phyloP scores from a whole-genome alignment of 2,888 invertebrate genomes.

The Endomychus coccineus region DNA sequence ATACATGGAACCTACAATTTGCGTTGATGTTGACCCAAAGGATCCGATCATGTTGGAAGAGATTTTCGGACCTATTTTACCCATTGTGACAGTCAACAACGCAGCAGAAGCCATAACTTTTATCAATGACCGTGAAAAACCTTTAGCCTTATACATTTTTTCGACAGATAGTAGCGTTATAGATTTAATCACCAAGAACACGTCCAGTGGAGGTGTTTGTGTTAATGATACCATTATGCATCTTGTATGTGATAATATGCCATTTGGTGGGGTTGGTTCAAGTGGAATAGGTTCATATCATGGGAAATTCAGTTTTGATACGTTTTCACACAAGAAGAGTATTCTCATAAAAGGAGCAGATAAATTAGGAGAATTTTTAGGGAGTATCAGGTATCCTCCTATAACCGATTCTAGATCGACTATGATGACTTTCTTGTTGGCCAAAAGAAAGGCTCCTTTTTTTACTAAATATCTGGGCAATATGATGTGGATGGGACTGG shows the following conservation, averaged over 20 bases:
- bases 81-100: conserved; percentile 74
- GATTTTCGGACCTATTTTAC: conserved; percentile 95
- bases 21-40: conserved; percentile 61
- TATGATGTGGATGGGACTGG: no score
- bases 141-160: conserved; percentile 85
- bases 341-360: conserved; percentile 66
- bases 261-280: conserved; percentile 93
- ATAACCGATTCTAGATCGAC: conserved; percentile 68
- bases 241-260: conserved; percentile 75
- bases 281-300: conserved; percentile 95
- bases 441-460: conserved; percentile 41
- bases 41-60: conserved; percentile 84
- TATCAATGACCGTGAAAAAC: conserved; percentile 82
- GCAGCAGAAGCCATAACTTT: conserved; percentile 86
- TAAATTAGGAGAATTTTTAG: conserved; percentile 60
- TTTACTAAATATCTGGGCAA: conserved; percentile 8
- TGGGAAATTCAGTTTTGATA: conserved; percentile 83
- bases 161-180: conserved; percentile 52
- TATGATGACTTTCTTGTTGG: conserved; percentile 55
- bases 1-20: conserved; percentile 79
- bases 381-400: conserved; percentile 74
- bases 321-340: conserved; percentile 88
- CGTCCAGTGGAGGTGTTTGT: conserved; percentile 71
- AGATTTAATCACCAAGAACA: conserved; percentile 59
- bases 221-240: conserved; percentile 87